Conservation (phyloP, 2,888 invertebrate species). For the Himalopsyche kuldschensis region DNA sequence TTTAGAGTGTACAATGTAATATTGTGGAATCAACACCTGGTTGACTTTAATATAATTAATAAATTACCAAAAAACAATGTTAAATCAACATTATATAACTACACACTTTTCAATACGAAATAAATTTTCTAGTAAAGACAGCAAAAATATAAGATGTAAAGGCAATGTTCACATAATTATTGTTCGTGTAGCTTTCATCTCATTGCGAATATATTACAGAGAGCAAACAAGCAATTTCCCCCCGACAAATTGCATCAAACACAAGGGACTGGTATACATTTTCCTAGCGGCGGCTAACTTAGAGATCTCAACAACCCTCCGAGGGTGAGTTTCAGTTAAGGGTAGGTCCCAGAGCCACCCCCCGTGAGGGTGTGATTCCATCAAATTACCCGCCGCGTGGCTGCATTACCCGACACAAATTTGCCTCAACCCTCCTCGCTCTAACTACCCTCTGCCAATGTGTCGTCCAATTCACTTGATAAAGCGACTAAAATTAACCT, state of each 20-base stretch:
- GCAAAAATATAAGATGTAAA: background rate
- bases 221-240: background rate
- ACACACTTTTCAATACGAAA: no score
- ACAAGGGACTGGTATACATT: background rate
- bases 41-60: no score
- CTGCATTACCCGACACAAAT: conserved; percentile 36
- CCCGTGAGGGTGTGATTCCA: conserved; percentile 39
- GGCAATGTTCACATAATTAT: background rate
- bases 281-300: background rate
- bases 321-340: background rate
- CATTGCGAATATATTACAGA: background rate
- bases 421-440: conserved; percentile 20
- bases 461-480: background rate
- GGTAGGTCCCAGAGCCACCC: background rate
- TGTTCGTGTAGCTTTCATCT: background rate
- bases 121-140: background rate
- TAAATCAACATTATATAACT: no score
- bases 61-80: no score
- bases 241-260: background rate
- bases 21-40: no score
- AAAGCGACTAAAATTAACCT: background rate
- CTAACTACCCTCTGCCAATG: background rate
- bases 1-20: no score
- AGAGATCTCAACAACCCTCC: background rate
- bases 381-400: conserved; percentile 39